Conservation (phyloP, 2,888 invertebrate species). For the Apamea crenata region DNA sequence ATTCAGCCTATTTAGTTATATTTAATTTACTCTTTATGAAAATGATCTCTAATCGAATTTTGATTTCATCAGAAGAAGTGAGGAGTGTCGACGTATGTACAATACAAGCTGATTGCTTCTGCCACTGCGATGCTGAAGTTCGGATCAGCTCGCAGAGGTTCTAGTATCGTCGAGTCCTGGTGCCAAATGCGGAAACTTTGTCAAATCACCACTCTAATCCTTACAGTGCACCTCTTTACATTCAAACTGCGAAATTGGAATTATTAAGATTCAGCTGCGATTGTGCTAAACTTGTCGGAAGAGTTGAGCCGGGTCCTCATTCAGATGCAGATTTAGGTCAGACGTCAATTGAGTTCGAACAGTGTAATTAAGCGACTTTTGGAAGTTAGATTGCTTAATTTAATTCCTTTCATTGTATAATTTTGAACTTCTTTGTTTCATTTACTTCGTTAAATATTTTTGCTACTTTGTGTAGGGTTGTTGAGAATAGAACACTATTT, state of each 20-base stretch:
- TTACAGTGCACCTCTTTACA: slow-evolving; percentile 83
- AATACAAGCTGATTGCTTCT: slow-evolving; percentile 39
- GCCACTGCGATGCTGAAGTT: slow-evolving; percentile 38
- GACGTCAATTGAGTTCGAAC: slow-evolving; percentile 85
- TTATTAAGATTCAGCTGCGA: slow-evolving; percentile 87
- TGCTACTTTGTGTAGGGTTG: neutral
- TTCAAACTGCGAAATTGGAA: slow-evolving; percentile 84
- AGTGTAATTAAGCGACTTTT: slow-evolving; percentile 84
- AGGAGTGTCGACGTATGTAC: neutral
- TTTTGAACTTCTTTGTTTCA: slow-evolving; percentile 44
- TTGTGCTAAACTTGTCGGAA: slow-evolving; percentile 85
- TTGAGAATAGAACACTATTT: slow-evolving; percentile 16
- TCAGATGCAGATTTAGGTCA: slow-evolving; percentile 89
- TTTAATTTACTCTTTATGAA: neutral
- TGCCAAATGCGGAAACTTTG: slow-evolving; percentile 80
- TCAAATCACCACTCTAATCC: slow-evolving; percentile 84
- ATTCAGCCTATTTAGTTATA: neutral
- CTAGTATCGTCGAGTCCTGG: slow-evolving; percentile 53
- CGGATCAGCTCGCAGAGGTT: slow-evolving; percentile 68
- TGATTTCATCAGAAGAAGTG: slow-evolving; percentile 1
- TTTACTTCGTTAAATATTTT: slow-evolving; percentile 31
- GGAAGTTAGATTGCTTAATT: slow-evolving; percentile 80
- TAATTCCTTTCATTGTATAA: slow-evolving; percentile 62
- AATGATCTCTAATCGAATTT: neutral
- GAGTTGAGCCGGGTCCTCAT: slow-evolving; percentile 80